These are phyloP conservation scores for Catajapyx aquilonaris DNA, from an alignment of 1,140 invertebrate species.

Conservation along the genomic window DNA sequence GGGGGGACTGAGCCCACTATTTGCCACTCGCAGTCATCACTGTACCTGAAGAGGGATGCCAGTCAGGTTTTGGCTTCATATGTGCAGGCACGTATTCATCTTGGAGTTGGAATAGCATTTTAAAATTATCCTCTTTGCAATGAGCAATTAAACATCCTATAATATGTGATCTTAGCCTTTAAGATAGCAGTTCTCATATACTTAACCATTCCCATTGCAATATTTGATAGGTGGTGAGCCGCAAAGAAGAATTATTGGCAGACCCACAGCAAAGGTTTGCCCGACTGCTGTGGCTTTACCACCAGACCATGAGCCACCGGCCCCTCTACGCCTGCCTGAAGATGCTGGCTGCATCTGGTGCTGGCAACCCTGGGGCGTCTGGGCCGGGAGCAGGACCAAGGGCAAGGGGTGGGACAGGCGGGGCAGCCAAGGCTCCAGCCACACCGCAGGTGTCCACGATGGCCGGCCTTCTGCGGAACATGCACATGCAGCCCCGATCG, in stretches of 20 bases:
- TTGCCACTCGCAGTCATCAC: slow-evolving; percentile 14
- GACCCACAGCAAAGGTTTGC: slow-evolving; percentile 37
- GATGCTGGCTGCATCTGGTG: slow-evolving; percentile 12
- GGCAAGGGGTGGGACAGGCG: slow-evolving; percentile 28
- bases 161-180: not conserved
- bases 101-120: not conserved
- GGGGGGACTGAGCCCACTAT: slow-evolving; percentile 10
- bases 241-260: slow-evolving; percentile 37
- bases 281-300: slow-evolving; percentile 40
- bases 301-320: slow-evolving; percentile 40
- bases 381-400: slow-evolving; percentile 15
- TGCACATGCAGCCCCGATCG: slow-evolving; percentile 36
- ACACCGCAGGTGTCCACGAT: slow-evolving; percentile 34
- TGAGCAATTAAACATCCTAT: not conserved
- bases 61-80: slow-evolving; percentile 41
- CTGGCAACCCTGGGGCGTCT: not conserved
- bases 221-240: slow-evolving; percentile 11
- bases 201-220: not conserved
- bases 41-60: slow-evolving; percentile 35
- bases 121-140: not conserved
- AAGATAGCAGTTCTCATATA: slow-evolving; percentile 15
- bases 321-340: slow-evolving; percentile 34
- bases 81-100: no score
- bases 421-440: slow-evolving; percentile 40
- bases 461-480: slow-evolving; percentile 31